These are phyloP conservation scores for Myotis planiceps DNA, from an alignment of 2,797 vertebrate genomes.

Conservation along the genomic window DNA sequence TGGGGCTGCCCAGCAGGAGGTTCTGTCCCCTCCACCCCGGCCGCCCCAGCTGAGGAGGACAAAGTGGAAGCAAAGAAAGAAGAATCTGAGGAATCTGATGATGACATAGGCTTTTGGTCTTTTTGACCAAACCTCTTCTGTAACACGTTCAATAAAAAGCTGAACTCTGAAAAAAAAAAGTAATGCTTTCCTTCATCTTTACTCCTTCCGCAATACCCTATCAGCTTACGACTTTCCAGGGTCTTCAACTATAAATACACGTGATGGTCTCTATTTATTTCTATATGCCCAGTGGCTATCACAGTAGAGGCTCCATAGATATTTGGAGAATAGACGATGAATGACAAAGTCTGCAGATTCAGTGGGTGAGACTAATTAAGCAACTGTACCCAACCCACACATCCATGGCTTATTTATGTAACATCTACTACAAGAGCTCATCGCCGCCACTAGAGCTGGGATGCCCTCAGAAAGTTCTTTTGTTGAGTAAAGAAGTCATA, in stretches of 20 bases:
- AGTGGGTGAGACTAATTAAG: not conserved
- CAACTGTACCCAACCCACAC: not conserved
- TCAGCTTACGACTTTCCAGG: not conserved
- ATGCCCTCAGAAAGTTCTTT: not conserved
- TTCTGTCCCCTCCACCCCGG: not conserved
- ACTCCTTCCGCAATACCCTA: not conserved
- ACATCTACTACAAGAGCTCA: not conserved
- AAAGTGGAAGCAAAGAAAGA: not conserved
- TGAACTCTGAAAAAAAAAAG: not conserved
- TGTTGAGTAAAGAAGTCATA: not conserved
- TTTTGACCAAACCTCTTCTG: not conserved
- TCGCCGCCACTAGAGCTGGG: not conserved
- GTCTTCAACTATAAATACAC: not conserved
- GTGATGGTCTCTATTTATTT: not conserved
- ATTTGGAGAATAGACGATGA: not conserved
- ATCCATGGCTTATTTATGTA: not conserved
- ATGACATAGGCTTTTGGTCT: not conserved
- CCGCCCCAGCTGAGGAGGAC: too few relatives aligned
- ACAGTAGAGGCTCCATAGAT: not conserved
- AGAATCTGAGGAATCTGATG: not conserved
- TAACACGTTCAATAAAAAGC: not conserved
- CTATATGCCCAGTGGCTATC: not conserved
- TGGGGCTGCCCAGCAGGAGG: not conserved
- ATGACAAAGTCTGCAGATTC: not conserved
- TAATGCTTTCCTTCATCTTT: not conserved